These are phyloP conservation scores for Tachuris rubrigastra DNA, from an alignment of 2,113 vertebrate genomes.

Conservation along the genomic window DNA sequence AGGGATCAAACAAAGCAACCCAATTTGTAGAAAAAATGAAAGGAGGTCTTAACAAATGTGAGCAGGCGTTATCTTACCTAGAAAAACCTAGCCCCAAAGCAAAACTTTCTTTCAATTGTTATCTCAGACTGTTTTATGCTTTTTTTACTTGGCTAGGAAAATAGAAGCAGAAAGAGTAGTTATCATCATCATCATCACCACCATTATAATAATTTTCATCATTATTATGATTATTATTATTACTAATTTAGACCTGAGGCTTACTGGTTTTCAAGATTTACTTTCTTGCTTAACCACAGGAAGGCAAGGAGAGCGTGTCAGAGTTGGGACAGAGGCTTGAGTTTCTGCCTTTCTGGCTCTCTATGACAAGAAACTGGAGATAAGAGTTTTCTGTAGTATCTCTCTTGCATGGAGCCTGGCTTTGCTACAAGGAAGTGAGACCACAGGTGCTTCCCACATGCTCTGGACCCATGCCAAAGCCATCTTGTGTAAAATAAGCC, in stretches of 20 bases:
- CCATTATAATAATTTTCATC: not conserved
- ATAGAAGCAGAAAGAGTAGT: not conserved
- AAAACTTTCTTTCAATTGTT: not conserved
- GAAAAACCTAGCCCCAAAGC: not conserved
- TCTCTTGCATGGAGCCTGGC: rapidly evolving
- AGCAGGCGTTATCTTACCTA: not conserved
- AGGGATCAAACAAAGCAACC: not conserved
- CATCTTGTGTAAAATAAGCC: not conserved
- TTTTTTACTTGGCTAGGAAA: not conserved
- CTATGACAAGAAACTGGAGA: rapidly evolving
- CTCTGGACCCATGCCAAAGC: not conserved
- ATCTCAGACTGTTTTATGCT: not conserved
- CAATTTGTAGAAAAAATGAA: not conserved
- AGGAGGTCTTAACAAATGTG: not conserved
- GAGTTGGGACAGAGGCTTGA: not conserved
- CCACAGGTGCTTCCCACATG: not conserved
- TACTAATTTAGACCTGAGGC: not conserved
- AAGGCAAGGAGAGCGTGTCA: not conserved
- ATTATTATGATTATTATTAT: not conserved
- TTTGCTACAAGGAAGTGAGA: not conserved
- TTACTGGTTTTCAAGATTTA: not conserved
- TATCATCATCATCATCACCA: not conserved
- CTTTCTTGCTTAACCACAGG: not conserved
- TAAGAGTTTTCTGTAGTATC: rapidly evolving
- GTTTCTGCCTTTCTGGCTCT: not conserved